A percentile compares a stretch with the other conserved stretches of the same genome.
Conservation (phyloP, 2,113 vertebrate species). For the Brachyistius frenatus region DNA sequence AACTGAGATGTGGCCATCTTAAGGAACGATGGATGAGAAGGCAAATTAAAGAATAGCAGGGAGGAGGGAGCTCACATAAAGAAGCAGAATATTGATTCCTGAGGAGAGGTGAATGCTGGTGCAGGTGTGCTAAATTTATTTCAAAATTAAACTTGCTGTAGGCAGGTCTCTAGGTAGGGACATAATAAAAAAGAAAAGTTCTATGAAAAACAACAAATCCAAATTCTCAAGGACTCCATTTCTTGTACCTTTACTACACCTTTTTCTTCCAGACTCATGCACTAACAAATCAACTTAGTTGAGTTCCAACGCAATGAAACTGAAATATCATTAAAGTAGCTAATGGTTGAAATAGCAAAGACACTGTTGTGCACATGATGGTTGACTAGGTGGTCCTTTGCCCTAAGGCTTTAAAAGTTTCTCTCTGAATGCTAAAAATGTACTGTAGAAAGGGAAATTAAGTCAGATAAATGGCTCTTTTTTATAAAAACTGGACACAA, state of each 20-base stretch:
- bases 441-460: neutral
- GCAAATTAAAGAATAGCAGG: conserved; percentile 52
- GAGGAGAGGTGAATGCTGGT: conserved; percentile 38
- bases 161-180: conserved; percentile 19
- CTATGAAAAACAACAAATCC: conserved; percentile 6
- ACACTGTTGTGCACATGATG: conserved; percentile 14
- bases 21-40: conserved; percentile 57
- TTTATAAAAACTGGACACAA: conserved; percentile 11
- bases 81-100: conserved; percentile 57
- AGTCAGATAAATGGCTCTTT: conserved; percentile 4
- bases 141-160: conserved; percentile 52
- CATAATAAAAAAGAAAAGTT: neutral
- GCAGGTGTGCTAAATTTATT: conserved; percentile 52
- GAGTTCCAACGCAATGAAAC: conserved; percentile 6
- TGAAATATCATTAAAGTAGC: conserved; percentile 26
- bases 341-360: conserved; percentile 29
- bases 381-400: conserved; percentile 33
- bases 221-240: conserved; percentile 1
- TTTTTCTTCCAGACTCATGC: conserved; percentile 10
- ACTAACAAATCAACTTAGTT: conserved; percentile 1
- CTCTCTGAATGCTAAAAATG: conserved; percentile 7
- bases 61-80: conserved; percentile 43
- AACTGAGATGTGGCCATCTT: conserved; percentile 66
- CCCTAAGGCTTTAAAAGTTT: conserved; percentile 35
- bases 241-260: neutral